Percentiles rank a stretch among this genome's conserved stretches.
Evolutionary conservation across 2,113 vertebrate species (phyloP).

Genomic region (Rousettus leschenaultii): DNA sequence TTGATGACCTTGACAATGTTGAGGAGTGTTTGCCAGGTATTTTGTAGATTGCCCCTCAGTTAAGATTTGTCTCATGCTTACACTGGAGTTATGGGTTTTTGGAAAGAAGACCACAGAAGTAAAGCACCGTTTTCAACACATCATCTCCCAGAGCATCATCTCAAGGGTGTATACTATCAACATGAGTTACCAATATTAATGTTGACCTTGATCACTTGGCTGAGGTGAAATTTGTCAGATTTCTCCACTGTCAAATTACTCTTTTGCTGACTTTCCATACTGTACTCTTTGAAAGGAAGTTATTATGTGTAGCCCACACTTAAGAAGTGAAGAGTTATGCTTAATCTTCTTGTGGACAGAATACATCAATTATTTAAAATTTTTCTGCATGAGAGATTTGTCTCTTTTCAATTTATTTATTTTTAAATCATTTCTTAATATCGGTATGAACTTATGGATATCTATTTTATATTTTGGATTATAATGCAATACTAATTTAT

Average conservation of each 20-base stretch:
- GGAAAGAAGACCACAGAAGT: neutral
- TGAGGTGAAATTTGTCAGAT: neutral
- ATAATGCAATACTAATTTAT: neutral
- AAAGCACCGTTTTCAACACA: neutral
- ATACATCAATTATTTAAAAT: neutral
- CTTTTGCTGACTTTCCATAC: neutral
- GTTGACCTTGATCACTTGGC: neutral
- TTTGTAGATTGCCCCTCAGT: neutral
- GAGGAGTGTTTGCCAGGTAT: neutral
- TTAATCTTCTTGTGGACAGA: neutral
- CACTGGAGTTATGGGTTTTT: neutral
- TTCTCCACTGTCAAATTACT: neutral
- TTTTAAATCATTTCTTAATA: neutral
- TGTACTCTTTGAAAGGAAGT: neutral
- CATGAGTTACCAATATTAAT: neutral
- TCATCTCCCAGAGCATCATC: neutral
- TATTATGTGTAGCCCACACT: neutral
- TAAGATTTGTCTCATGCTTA: neutral
- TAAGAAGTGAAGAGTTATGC: neutral
- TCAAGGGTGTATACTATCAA: neutral
- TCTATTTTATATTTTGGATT: constrained; percentile 5
- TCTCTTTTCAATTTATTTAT: neutral
- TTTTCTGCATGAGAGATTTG: neutral
- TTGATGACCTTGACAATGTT: neutral
- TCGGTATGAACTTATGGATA: neutral